Percentiles rank a stretch among this genome's conserved stretches.
Evolutionary conservation across 2,888 invertebrate genomes (phyloP).

Genomic region (Brenthis daphne): DNA sequence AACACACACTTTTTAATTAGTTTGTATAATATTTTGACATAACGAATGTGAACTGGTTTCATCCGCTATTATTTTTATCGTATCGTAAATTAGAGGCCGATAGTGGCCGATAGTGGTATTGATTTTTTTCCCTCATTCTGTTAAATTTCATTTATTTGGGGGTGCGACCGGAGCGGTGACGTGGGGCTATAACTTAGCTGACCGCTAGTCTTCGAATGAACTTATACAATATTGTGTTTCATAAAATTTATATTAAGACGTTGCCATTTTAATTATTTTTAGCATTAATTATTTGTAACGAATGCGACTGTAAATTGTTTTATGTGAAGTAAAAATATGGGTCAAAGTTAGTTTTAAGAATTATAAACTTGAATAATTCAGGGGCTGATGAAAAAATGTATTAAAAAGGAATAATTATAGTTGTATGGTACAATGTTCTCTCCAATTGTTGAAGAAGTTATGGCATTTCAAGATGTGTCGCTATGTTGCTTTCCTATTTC

Average conservation of each 20-base stretch:
- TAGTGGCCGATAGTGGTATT: slow-evolving; percentile 70
- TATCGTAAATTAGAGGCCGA: slow-evolving; percentile 71
- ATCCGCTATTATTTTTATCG: slow-evolving; percentile 73
- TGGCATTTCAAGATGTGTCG: too few relatives aligned
- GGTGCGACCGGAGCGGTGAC: slow-evolving; percentile 66
- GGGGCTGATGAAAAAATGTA: too few relatives aligned
- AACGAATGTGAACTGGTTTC: slow-evolving; percentile 14
- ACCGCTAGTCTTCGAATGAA: slow-evolving; percentile 24
- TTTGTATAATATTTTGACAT: slow-evolving; percentile 12
- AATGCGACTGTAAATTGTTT: too few relatives aligned
- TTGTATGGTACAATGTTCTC: too few relatives aligned
- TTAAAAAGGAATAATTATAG: too few relatives aligned
- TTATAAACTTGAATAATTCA: too few relatives aligned
- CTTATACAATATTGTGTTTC: slow-evolving; percentile 18
- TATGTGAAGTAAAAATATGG: too few relatives aligned
- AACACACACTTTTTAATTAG: slow-evolving; percentile 9
- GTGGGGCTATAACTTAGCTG: slow-evolving; percentile 42
- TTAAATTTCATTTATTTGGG: slow-evolving; percentile 82
- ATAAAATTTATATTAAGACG: neutral
- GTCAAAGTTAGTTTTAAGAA: too few relatives aligned
- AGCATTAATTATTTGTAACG: too few relatives aligned
- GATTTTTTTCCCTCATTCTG: slow-evolving; percentile 82
- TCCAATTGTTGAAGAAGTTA: too few relatives aligned
- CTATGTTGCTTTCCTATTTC: too few relatives aligned
- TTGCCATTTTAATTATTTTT: neutral